Evolutionary conservation across 1,140 invertebrate genomes (phyloP).

Genomic region (Halictus rubicundus): DNA sequence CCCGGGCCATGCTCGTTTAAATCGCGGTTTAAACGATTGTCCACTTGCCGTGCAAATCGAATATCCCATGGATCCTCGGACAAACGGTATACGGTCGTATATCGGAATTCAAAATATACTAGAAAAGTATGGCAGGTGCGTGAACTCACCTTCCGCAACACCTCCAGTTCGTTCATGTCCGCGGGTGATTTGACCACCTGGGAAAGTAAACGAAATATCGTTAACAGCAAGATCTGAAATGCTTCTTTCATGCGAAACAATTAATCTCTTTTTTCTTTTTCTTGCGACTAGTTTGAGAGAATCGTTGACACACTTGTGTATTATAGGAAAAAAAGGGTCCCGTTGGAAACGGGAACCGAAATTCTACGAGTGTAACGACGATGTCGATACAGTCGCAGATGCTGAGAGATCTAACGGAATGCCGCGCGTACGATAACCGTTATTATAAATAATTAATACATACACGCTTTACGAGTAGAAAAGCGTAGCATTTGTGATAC

Average conservation of each 20-base stretch:
- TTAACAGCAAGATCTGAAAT: not conserved
- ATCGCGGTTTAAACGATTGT: not conserved
- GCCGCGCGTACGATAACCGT: not conserved
- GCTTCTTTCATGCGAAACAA: not conserved
- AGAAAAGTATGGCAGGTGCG: not conserved
- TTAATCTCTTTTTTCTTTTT: not conserved
- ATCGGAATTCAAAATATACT: not conserved
- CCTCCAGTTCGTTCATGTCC: slow-evolving; percentile 63
- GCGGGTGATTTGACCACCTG: slow-evolving; percentile 39
- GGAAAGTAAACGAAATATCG: not conserved
- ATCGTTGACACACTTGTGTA: not conserved
- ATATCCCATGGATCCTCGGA: not conserved
- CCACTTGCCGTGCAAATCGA: not conserved
- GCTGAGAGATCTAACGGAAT: not conserved
- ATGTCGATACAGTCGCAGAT: too few species aligned
- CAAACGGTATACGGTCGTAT: too few species aligned
- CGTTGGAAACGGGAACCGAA: not conserved
- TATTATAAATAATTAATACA: not conserved
- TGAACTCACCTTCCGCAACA: slow-evolving; percentile 69
- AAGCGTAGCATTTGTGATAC: too few species aligned
- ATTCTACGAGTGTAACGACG: too few species aligned
- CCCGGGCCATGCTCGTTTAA: not conserved
- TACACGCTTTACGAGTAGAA: too few species aligned
- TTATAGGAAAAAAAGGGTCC: not conserved
- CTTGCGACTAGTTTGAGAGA: not conserved